These are phyloP conservation scores for Tychaedon coryphoeus DNA, from an alignment of 2,113 vertebrate genomes.

Conservation along the genomic window DNA sequence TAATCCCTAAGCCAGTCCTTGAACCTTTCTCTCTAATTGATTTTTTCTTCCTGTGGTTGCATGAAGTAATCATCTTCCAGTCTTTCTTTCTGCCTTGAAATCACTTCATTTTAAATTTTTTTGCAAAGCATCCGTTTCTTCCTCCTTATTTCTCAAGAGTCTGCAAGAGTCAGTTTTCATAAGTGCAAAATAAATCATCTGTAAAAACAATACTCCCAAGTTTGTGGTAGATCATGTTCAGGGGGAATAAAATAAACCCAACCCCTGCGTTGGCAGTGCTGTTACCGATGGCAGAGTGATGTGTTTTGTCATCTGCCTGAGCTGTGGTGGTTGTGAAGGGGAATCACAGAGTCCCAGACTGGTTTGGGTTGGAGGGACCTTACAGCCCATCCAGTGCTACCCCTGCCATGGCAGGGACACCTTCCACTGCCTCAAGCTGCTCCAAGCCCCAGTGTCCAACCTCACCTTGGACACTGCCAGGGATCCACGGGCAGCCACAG, in stretches of 20 bases:
- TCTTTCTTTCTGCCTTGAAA: background rate
- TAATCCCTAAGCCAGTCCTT: background rate
- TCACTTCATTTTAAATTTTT: background rate
- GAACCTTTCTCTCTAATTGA: background rate
- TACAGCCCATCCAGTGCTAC: rapidly evolving
- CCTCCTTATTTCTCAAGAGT: background rate
- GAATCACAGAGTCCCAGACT: background rate
- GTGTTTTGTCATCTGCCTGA: background rate
- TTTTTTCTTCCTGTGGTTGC: background rate
- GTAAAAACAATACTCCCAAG: background rate
- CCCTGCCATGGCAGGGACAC: background rate
- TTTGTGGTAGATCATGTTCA: background rate
- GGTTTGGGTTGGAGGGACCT: background rate
- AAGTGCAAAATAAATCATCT: background rate
- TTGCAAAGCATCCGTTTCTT: background rate
- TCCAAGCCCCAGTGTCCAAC: background rate
- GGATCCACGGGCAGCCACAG: background rate
- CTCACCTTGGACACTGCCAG: background rate
- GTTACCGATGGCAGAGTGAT: background rate
- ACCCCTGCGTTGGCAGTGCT: rapidly evolving
- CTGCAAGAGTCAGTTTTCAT: background rate
- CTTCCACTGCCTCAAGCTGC: background rate
- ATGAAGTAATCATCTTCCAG: background rate
- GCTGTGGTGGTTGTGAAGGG: background rate
- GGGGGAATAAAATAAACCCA: background rate